Evolutionary conservation across 2,797 vertebrate species (phyloP).

Genomic region (Poeciliopsis gracilis): DNA sequence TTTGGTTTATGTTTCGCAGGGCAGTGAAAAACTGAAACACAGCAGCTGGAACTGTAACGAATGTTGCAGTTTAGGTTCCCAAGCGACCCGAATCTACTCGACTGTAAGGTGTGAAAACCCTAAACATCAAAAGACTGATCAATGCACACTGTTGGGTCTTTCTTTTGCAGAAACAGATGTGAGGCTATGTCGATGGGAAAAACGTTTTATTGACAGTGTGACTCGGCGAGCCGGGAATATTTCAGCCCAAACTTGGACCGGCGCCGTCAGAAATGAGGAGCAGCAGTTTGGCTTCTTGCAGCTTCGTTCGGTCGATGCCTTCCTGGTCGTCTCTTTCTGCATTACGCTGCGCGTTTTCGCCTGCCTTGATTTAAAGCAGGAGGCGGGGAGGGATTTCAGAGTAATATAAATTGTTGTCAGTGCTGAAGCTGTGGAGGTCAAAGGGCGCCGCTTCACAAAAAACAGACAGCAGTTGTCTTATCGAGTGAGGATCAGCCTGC

Average conservation of each 20-base stretch:
- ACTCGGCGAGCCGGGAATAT: conserved; percentile 24
- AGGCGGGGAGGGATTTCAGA: conserved; percentile 58
- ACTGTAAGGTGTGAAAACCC: too few relatives aligned
- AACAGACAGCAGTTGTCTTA: conserved; percentile 70
- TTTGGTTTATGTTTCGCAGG: too few relatives aligned
- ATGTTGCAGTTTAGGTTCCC: too few relatives aligned
- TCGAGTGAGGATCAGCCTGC: conserved; percentile 61
- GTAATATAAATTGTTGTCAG: conserved; percentile 75
- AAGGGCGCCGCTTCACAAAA: conserved; percentile 58
- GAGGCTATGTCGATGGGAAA: conserved; percentile 33
- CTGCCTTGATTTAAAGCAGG: conserved; percentile 62
- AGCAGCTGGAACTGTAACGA: too few relatives aligned
- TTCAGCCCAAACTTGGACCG: conserved; percentile 47
- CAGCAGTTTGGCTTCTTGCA: conserved; percentile 44
- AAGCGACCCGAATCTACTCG: too few relatives aligned
- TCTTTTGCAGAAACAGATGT: conserved; percentile 65
- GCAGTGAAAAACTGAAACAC: too few relatives aligned
- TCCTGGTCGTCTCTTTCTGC: conserved; percentile 7
- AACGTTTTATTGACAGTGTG: conserved; percentile 46
- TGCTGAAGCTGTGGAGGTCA: conserved; percentile 65
- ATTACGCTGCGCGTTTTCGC: conserved; percentile 37
- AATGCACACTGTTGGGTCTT: conserved; percentile 58
- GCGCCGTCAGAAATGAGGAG: conserved; percentile 53
- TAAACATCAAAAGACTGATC: conserved; percentile 49
- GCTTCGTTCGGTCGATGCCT: neutral